A percentile compares a stretch with the other conserved stretches of the same genome.
Evolutionary conservation across 2,113 vertebrate genomes (phyloP).

Genomic region (Octodon degus): DNA sequence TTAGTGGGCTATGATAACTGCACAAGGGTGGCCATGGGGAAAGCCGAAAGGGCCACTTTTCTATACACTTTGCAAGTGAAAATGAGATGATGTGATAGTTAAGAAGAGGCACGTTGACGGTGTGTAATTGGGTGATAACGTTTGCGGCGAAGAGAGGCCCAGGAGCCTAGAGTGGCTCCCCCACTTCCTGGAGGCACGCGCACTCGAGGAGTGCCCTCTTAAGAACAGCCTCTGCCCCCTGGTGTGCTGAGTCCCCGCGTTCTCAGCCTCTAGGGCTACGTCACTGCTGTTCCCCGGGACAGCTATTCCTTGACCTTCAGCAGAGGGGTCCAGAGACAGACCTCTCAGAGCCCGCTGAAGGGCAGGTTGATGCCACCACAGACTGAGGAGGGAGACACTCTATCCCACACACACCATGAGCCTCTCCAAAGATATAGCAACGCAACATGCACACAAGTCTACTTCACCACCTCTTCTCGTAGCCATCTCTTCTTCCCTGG

Average conservation of each 20-base stretch:
- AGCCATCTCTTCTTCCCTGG: background rate
- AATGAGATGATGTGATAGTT: background rate
- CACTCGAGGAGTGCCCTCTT: background rate
- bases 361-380: accelerated
- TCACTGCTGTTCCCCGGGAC: background rate
- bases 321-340: background rate
- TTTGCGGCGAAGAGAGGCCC: background rate
- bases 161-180: background rate
- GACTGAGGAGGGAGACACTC: background rate
- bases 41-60: background rate
- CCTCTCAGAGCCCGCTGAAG: background rate
- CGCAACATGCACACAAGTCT: background rate
- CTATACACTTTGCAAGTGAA: background rate
- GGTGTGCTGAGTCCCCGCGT: background rate
- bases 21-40: background rate
- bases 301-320: background rate
- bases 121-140: background rate
- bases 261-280: background rate
- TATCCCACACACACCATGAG: background rate
- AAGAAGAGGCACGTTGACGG: background rate
- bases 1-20: background rate
- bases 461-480: background rate
- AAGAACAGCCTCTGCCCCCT: background rate
- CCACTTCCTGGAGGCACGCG: background rate
- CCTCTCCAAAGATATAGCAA: accelerated